These are phyloP conservation scores for Eumaeus atala DNA, from an alignment of 1,140 invertebrate species.

Conservation along the genomic window DNA sequence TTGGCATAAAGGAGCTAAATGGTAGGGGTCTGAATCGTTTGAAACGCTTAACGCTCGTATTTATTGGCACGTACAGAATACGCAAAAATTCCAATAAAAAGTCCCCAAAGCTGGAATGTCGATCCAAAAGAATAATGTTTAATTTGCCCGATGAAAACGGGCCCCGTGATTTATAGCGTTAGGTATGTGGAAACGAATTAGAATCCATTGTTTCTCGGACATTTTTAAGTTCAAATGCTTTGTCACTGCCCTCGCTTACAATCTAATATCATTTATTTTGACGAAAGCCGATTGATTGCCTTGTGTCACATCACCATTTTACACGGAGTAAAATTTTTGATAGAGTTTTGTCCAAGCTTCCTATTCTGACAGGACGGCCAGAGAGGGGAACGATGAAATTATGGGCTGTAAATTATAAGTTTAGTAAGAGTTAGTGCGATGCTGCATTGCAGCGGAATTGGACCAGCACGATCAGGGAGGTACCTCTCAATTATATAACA, in stretches of 20 bases:
- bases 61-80: conserved; percentile 68
- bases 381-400: too few species aligned
- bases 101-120: conserved; percentile 45
- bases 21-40: conserved; percentile 45
- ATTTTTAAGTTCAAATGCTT: conserved; percentile 13
- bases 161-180: conserved; percentile 44
- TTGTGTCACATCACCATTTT: too few species aligned
- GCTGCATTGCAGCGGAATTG: too few species aligned
- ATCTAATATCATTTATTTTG: too few species aligned
- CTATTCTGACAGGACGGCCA: too few species aligned
- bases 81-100: conserved; percentile 71
- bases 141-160: conserved; percentile 52
- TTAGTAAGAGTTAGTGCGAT: too few species aligned
- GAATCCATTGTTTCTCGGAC: conserved; percentile 15
- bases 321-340: too few species aligned
- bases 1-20: conserved; percentile 61
- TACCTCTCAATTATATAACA: too few species aligned
- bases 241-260: conserved; percentile 4
- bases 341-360: too few species aligned
- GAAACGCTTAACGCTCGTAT: conserved; percentile 54
- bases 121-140: conserved; percentile 68
- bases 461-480: too few species aligned
- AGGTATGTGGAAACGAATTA: conserved; percentile 27
- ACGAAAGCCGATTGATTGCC: too few species aligned
- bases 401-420: too few species aligned